Evolutionary conservation across 2,797 vertebrate genomes (phyloP).

Genomic region (Dicrostonyx torquatus): DNA sequence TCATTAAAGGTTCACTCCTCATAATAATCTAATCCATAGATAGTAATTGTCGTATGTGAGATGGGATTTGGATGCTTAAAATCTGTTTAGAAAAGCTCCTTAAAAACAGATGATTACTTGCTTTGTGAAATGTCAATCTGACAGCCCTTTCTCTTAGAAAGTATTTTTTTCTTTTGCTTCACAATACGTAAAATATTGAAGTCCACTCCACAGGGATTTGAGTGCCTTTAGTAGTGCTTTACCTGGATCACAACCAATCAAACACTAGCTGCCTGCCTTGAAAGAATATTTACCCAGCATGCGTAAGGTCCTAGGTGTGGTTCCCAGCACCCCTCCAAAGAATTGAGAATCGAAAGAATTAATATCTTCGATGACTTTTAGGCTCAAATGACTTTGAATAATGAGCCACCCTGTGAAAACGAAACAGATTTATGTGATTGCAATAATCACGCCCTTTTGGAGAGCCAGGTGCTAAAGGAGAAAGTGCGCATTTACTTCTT

Average conservation of each 20-base stretch:
- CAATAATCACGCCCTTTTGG: neutral
- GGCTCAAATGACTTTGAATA: neutral
- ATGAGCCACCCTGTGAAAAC: neutral
- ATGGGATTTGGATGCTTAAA: neutral
- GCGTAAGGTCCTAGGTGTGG: neutral
- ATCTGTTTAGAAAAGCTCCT: neutral
- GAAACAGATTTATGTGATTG: neutral
- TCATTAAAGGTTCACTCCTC: neutral
- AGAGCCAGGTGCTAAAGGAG: neutral
- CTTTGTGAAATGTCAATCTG: slow-evolving; percentile 1
- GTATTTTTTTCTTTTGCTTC: slow-evolving; percentile 15
- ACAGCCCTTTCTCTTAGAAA: slow-evolving; percentile 25
- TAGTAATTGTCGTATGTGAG: neutral
- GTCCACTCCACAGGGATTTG: neutral
- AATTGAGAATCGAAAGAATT: neutral
- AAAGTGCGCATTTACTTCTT: neutral
- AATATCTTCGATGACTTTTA: neutral
- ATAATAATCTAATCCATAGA: neutral
- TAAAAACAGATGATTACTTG: neutral
- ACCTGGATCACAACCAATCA: neutral
- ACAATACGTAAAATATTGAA: slow-evolving; percentile 23
- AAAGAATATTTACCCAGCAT: too few species aligned
- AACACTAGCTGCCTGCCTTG: neutral
- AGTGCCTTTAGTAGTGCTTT: neutral
- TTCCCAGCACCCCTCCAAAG: neutral